These are phyloP conservation scores for Oscheius onirici DNA, from an alignment of 2,888 invertebrate species.

Conservation along the genomic window DNA sequence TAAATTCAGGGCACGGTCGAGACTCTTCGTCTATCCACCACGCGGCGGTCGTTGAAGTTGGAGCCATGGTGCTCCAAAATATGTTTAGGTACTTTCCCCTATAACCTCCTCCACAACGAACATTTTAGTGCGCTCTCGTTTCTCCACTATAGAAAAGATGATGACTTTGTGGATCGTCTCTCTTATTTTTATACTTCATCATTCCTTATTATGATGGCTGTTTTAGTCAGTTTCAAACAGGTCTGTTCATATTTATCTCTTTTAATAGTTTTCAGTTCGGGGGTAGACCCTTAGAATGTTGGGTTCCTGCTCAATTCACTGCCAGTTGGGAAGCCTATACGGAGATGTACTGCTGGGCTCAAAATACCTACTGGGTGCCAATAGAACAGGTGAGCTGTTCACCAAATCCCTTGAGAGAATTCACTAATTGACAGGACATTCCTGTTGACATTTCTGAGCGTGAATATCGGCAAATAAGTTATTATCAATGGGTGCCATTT, in stretches of 20 bases:
- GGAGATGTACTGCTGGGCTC: constrained; percentile 76
- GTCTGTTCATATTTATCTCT: constrained; percentile 29
- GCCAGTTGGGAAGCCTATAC: constrained; percentile 75
- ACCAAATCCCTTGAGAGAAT: background rate
- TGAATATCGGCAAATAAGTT: constrained; percentile 70
- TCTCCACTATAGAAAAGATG: constrained; percentile 69
- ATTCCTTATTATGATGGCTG: constrained; percentile 72
- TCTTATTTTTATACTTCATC: constrained; percentile 71
- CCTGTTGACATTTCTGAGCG: constrained; percentile 72
- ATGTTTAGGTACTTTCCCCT: constrained; percentile 60
- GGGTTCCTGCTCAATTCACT: constrained; percentile 75
- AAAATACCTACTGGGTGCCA: constrained; percentile 75
- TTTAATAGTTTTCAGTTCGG: constrained; percentile 60
- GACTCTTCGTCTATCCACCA: constrained; percentile 59
- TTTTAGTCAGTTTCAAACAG: constrained; percentile 71
- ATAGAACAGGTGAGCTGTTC: constrained; percentile 61
- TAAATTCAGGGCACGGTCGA: constrained; percentile 54
- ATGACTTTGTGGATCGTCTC: constrained; percentile 71
- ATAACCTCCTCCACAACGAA: background rate
- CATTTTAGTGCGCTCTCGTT: constrained; percentile 68
- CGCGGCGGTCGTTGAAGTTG: constrained; percentile 69
- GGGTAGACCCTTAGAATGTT: constrained; percentile 70
- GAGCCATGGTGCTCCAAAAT: constrained; percentile 71
- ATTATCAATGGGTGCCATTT: constrained; percentile 70
- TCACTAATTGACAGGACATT: constrained; percentile 58